Base-by-base conservation (phyloP, 2,113 vertebrate genomes). In the Gobius niger region DNA sequence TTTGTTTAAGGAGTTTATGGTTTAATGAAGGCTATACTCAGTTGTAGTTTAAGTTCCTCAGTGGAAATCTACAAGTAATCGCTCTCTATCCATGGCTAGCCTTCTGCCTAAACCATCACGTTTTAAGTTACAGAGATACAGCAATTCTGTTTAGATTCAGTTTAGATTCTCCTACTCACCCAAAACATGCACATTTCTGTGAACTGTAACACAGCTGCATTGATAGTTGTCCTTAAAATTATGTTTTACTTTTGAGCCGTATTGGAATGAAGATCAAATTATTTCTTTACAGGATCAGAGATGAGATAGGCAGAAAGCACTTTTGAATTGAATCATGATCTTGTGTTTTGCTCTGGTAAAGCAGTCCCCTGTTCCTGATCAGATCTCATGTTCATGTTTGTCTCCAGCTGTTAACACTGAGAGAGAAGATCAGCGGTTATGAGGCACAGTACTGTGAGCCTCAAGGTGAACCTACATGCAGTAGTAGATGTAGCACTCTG, bases 381-480 rank as follows among this genome's bases (percentile, higher is more conserved):
- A 60, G 13, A 4, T 60, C 14, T 60, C 15, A 47, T 73, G 13
- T 80, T 75, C 52, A 49, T 56, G 8, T 77, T 81, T 60, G 15
- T 80, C 44, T 79, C 68, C 76, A 93, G 93, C 92, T 88, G 68
- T 86, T 87, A 51, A 24, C 82, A 53, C 69, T 84, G 85, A 59
- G 72, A 42, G 64, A 70, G 63, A 82, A 82, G 73, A 88, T 85
- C 75, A 76, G 50, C 73, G 52, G 41, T 70, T 57, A 88, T 70
- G 86, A 73, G 73, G 77, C 81, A 75, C 88, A 81, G 77, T 82
- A 88, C 47, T 85, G 63, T 78, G 82, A 76, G 18, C 83, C 81
- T 71, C 77, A 81, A 93, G 91, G 90, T 92, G 89, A 85, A 67
- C 49, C 41, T 72, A 64, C 42, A 70, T 70, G 34, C 61, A 53